Evolutionary conservation across 2,113 vertebrate genomes (phyloP).

Genomic region (Daubentonia madagascariensis): DNA sequence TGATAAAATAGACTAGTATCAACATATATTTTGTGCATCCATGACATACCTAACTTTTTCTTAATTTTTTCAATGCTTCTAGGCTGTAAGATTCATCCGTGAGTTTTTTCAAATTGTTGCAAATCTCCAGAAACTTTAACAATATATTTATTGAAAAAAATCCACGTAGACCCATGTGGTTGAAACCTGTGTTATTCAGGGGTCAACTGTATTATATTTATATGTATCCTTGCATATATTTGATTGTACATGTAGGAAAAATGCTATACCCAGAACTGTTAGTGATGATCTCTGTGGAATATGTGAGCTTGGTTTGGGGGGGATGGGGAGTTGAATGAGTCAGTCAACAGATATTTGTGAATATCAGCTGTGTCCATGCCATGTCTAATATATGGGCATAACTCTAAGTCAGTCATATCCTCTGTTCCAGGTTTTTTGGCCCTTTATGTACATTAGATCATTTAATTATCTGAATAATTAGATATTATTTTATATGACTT

Average conservation of each 20-base stretch:
- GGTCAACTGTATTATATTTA: background rate
- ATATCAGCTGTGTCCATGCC: background rate
- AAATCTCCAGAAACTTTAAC: background rate
- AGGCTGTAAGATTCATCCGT: background rate
- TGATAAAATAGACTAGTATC: background rate
- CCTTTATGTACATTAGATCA: background rate
- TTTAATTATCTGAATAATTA: constrained; percentile 9
- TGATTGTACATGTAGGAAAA: background rate
- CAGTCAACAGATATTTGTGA: background rate
- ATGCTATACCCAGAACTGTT: background rate
- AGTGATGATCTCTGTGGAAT: background rate
- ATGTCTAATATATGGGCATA: background rate
- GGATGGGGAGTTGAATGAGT: background rate
- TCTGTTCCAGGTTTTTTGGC: background rate
- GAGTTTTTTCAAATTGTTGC: background rate
- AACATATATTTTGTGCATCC: background rate
- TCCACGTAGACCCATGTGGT: background rate
- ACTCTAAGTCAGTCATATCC: background rate
- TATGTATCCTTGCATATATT: background rate
- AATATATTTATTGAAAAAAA: background rate
- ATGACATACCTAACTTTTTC: background rate
- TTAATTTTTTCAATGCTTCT: background rate
- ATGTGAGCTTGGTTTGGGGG: background rate
- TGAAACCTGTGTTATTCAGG: background rate
- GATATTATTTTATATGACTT: background rate